Evolutionary conservation across 2,888 invertebrate species (phyloP), one percentile per base, ranked within the genome.

Genomic region (Allacma fusca): DNA sequence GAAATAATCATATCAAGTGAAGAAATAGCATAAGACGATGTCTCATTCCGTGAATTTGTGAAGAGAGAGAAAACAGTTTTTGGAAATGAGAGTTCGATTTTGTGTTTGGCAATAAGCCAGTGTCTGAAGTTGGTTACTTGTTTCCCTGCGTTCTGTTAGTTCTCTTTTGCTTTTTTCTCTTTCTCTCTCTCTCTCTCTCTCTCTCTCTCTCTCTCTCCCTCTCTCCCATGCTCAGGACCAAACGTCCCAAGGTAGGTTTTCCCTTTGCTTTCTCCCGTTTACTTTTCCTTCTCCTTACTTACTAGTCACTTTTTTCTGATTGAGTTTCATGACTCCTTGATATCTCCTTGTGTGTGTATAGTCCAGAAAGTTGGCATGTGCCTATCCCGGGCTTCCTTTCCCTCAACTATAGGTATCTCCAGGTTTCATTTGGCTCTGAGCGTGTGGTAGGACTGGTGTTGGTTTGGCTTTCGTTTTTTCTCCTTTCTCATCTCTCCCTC

Each of bases 1-100:
- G 79, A 79, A 80, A 81, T 80, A 81, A 81, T 81, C 80, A 80
- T 75, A 79, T 81, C 77, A 80, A 73, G 74, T 59, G 75, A 76
- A 79, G 70, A 73, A 78, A 77, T 73, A 68, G 76, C 76, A 78
- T 77, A 76, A 80, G 75, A 68, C 74, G 59, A 72, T 79, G 78
- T 80, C 79, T 78, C 75, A 81, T 79, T 81, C 76, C 75, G 65
- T 43, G 68, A 78, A 78, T 78, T 77, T 77, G 79, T 77, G 78
- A 81, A 79, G 71, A 70, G 64, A 73, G 73, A 72, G 59, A 79
- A 76, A 78, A 74, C 76, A 77, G 78, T 65, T 77, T 77, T 79
- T 75, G 78, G 78, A 80, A 78, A 80, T 78, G 78, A 78, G 76
- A 78, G 74, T 80, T 80, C 76, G 80, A 80, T 80, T 80, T 80